phyloP scores from a whole-genome alignment of 2,113 vertebrate species.

The Solenodon paradoxus region DNA sequence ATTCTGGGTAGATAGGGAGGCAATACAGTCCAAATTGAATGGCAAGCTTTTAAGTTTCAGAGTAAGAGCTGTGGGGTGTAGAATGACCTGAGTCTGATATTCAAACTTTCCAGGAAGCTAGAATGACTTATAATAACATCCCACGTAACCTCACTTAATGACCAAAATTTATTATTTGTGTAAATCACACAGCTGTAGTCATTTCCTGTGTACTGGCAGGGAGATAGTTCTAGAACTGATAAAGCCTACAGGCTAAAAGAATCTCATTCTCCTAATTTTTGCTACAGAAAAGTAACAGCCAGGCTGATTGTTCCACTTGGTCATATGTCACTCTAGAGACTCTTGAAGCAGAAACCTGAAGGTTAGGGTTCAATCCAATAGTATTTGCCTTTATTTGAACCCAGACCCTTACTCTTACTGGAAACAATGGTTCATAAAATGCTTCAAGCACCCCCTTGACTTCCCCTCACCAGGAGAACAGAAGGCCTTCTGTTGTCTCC shows the following conservation, averaged over 20 bases:
- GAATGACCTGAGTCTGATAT: not conserved
- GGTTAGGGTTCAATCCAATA: not conserved
- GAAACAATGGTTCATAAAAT: not conserved
- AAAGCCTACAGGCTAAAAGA: not conserved
- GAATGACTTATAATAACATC: not conserved
- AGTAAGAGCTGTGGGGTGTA: not conserved
- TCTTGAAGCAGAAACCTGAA: not conserved
- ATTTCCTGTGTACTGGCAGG: not conserved
- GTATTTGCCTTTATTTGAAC: conserved; percentile 1
- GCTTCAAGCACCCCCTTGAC: not conserved
- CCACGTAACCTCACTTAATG: not conserved
- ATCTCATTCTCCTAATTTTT: not conserved
- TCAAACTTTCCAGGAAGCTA: not conserved
- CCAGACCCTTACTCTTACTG: not conserved
- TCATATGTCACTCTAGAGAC: conserved; percentile 4
- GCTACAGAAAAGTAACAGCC: not conserved
- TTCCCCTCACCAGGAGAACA: not conserved
- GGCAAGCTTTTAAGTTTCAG: not conserved
- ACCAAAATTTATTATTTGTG: not conserved
- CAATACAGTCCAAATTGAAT: not conserved
- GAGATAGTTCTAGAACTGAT: conserved; percentile 16
- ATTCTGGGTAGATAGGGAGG: not conserved
- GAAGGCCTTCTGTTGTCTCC: not conserved
- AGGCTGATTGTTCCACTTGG: not conserved
- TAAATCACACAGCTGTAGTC: not conserved